Evolutionary conservation across 2,888 invertebrate species (phyloP).

Genomic region (Melanophora roralis): DNA sequence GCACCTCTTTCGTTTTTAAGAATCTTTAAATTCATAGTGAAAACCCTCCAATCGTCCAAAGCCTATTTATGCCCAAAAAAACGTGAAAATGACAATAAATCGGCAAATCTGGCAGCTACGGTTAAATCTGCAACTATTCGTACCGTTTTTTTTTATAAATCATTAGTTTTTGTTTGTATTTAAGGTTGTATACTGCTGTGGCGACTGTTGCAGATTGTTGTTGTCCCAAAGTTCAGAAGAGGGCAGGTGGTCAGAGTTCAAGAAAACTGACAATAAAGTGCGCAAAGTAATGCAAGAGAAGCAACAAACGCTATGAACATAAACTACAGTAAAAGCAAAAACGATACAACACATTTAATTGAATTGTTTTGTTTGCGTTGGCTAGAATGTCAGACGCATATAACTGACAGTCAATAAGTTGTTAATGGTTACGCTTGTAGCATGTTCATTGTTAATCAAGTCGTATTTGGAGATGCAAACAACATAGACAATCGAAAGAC

Average conservation of each 20-base stretch:
- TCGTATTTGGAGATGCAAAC: not conserved
- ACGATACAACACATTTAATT: not conserved
- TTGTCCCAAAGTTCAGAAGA: constrained; percentile 67
- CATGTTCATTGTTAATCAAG: not conserved
- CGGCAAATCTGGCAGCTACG: no score
- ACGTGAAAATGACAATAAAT: no score
- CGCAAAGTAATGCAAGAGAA: constrained; percentile 64
- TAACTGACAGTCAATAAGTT: not conserved
- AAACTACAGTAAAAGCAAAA: not conserved
- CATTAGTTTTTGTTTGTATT: constrained; percentile 16
- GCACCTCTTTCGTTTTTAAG: no score
- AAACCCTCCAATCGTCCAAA: no score
- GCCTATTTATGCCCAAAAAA: no score
- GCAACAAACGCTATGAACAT: constrained; percentile 26
- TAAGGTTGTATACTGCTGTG: no score
- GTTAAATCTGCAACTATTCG: no score
- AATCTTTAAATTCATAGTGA: no score
- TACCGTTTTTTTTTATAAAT: not conserved
- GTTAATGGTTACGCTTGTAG: not conserved
- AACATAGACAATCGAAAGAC: constrained; percentile 1
- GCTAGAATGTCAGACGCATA: not conserved
- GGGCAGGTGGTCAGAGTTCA: constrained; percentile 77
- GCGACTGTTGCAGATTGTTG: constrained; percentile 20
- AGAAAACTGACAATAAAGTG: constrained; percentile 69
- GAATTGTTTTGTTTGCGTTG: not conserved